Evolutionary conservation across 2,888 invertebrate genomes (phyloP), one percentile per base, ranked within the genome.

Genomic region (Tridacna gigas): DNA sequence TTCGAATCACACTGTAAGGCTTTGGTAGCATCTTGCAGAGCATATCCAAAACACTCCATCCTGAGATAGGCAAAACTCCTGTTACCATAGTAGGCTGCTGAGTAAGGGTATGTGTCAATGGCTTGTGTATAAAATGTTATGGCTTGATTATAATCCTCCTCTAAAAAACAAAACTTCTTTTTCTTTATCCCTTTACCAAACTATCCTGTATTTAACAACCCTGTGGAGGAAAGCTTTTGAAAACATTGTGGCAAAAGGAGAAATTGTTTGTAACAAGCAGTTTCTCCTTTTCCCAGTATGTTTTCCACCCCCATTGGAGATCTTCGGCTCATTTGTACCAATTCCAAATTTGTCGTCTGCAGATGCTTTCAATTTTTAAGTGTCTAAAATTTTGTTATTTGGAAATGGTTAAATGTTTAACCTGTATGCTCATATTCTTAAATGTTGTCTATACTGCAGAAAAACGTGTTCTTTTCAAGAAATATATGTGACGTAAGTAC

Each of bases 11-110:
- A 95, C 95, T 97, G 97, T 80, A 99, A 97, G 0, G 99, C 97
- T 94, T 97, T 97, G 0, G 98, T 96, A 0, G 99, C 99, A 96
- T 99, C 99, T 63, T 95, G 96, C 79, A 99, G 95, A 0, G 99
- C 99, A 95, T 97, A 98, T 4, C 99, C 99, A 95, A 98, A 99
- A 95, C 97, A 97, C 95, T 99, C 99, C 81, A 97, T 97, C 93
- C 97, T 97, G 84, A 99, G 95, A 95, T 99, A 98, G 26, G 99
- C 97, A 95, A 99, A 97, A 96, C 99, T 99, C 91, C 99, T 96
- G 95, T 99, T 99, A 18, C 97, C 98, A 95, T 97, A 99, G 94
- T 97, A 98, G 79, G 98, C 97, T 25, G 99, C 98, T 94, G 97
- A 96, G 79, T 95, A 96, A 20, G 98, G 97, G 95, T 97, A 97